These are phyloP conservation scores for Tangara arthus DNA, from an alignment of 2,797 vertebrate species.

Conservation along the genomic window DNA sequence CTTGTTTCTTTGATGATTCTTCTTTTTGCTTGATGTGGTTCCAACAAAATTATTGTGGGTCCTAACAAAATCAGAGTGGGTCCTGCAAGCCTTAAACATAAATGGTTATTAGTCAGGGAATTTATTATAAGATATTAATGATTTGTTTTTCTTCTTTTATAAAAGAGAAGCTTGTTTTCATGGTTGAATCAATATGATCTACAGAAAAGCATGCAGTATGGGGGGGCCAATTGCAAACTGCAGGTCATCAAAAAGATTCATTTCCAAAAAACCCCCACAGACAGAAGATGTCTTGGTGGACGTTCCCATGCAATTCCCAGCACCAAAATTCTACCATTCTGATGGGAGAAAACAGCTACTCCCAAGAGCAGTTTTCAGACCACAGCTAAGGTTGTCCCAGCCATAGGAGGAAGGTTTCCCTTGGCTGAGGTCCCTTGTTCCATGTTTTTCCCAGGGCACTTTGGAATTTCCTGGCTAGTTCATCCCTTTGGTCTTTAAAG, in stretches of 20 bases:
- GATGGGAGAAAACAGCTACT: neutral
- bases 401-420: accelerated
- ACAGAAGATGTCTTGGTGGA: neutral
- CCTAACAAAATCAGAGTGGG: neutral
- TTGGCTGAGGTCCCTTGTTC: neutral
- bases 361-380: neutral
- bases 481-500: neutral
- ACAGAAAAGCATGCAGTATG: neutral
- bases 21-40: neutral
- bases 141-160: neutral
- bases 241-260: neutral
- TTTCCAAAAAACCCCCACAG: neutral
- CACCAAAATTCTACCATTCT: neutral
- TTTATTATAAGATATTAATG: neutral
- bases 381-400: neutral
- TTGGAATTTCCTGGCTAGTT: neutral
- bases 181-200: neutral
- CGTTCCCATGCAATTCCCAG: neutral
- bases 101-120: neutral
- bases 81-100: neutral
- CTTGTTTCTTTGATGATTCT: neutral
- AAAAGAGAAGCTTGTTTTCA: neutral
- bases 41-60: neutral
- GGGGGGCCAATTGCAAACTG: neutral
- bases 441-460: neutral